Evolutionary conservation across 1,140 invertebrate species (phyloP).

Genomic region (Lasioglossum albipes): DNA sequence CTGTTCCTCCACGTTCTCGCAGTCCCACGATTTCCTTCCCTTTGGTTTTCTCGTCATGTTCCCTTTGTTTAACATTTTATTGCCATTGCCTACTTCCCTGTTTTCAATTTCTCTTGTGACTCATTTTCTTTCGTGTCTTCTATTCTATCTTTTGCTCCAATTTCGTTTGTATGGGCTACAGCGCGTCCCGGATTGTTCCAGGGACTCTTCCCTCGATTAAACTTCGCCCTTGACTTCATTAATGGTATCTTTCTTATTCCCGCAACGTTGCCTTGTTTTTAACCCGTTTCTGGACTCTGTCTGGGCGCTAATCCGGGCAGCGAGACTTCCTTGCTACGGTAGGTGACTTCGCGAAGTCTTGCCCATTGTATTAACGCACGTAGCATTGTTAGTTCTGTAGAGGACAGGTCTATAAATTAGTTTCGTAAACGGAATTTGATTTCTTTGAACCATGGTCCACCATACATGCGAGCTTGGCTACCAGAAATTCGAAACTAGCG

Average conservation of each 20-base stretch:
- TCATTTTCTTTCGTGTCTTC: neutral
- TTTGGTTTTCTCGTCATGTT: neutral
- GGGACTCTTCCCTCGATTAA: neutral
- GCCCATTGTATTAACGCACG: neutral
- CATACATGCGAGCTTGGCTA: conserved; percentile 9
- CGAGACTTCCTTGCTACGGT: neutral
- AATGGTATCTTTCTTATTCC: neutral
- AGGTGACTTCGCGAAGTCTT: neutral
- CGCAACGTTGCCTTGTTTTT: neutral
- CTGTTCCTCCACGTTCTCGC: too few relatives aligned
- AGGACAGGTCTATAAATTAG: too few relatives aligned
- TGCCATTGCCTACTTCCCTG: neutral
- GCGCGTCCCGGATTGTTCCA: too few relatives aligned
- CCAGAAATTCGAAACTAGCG: conserved; percentile 19
- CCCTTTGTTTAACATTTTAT: neutral
- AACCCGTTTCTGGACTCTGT: neutral
- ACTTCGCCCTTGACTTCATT: neutral
- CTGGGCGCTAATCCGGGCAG: neutral
- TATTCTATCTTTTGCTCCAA: too few relatives aligned
- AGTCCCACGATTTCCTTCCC: neutral
- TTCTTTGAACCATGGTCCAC: neutral
- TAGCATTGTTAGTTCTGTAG: too few relatives aligned
- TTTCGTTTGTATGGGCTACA: too few relatives aligned
- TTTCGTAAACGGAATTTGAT: conserved; percentile 16
- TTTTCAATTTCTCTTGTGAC: neutral